Evolutionary conservation across 2,888 invertebrate genomes (phyloP), one percentile per base, ranked within the genome.

Genomic region (Amblyjoppa fuscipennis): DNA sequence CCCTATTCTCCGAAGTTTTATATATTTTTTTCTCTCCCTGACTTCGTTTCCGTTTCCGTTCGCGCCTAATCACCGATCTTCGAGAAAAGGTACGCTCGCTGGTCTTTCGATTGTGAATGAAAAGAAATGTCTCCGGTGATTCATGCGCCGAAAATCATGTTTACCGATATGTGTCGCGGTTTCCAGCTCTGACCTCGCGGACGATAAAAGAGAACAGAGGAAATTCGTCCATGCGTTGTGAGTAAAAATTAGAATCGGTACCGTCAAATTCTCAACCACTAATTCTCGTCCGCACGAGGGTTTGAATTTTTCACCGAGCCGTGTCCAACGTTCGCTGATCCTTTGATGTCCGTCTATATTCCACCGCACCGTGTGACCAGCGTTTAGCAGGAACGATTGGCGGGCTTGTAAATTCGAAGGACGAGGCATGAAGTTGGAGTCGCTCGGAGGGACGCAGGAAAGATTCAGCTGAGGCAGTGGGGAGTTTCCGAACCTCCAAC

Each of bases 1-100:
- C 77, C 81, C 61, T 59, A 76, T 81, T 77, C 80, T 73, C 59
- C 41, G 31, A 51, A 77, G 28, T 78, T 56, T 75, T 41, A 64
- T 76, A 69, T 51, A 49, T 66, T 59, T 73, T 59, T 74, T 71
- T 70, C 68, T 66, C 53, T 59, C 74, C 53, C 45, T 68, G 59
- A 74, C 77, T 68, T 80, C 61, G 88, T 90, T 90, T 89, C 89
- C 88, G 86, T 89, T 92, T 92, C 90, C 90, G 89, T 89, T 85
- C 88, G 11, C 45, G 87, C 88, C 89, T 91, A 91, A 91, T 92
- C 91, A 93, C 87, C 83, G 85, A 76, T 73, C 51, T 7, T 13
- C 38, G 20, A 77, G 68, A 38, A 56, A 56, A 53, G 49, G 66
- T 16, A 64, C n/a, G 34, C 34, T 71, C 7, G 16, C 5, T 25